Evolutionary conservation across 2,113 vertebrate genomes (phyloP), one percentile per base, ranked within the genome.

Genomic region (Parus major): DNA sequence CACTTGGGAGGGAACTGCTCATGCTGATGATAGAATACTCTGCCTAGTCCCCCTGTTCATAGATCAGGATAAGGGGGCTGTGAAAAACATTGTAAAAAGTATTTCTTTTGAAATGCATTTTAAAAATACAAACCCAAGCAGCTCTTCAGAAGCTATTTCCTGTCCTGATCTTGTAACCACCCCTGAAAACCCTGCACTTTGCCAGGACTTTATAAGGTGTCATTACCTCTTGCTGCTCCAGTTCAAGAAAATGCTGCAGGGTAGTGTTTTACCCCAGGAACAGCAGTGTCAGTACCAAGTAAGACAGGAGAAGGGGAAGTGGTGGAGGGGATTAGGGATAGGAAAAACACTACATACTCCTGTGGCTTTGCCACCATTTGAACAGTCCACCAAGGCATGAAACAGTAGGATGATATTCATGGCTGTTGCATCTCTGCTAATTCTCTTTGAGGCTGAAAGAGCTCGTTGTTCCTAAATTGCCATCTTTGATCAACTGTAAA

Each of bases 401-500:
- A 86, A 64, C 14, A 77, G 36, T 7, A 70, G 42, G 85, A 50
- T 41, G 17, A 59, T 88, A 80, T 53, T 70, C 39, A 57, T 57
- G 76, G 52, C 49, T 79, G 49, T 76, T 80, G 75, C 46, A 91
- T 83, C 57, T 60, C 39, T 42, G 28, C 36, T 55, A 84, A 84
- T 95, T 80, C 82, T 56, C 35, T 95, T 90, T 24, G 47, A 91
- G 33, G 87, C 39, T 95, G 44, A 69, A 93, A 94, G 82, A 90
- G 20, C 7, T 86, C 39, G 6, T 73, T 85, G 21, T 89, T 96
- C 80, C 91, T 91, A 68, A 59, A 97, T 80, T 77, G 53, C 64
- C 88, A 93, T 61, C 56, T 85, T 59, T 95, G 73, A 93, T 93
- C 56, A 93, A 79, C n/a, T 72, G 68, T 52, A 90, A 86, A 97